Percentiles rank a stretch among this genome's conserved stretches.
Evolutionary conservation across 2,797 vertebrate genomes (phyloP).

Genomic region (Gymnodraco acuticeps): DNA sequence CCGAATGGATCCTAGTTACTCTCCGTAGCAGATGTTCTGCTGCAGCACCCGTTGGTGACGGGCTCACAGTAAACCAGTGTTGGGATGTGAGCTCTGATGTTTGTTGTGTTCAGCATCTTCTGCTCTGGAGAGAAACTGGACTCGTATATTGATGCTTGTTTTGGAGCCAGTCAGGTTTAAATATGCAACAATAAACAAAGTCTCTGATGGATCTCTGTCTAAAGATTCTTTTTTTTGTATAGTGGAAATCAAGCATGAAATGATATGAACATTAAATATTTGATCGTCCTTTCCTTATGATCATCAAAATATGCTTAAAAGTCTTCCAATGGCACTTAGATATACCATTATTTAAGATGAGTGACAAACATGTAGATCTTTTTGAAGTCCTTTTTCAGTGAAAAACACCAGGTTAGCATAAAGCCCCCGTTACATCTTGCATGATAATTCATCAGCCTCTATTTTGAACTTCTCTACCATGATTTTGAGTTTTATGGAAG

Average conservation of each 20-base stretch:
- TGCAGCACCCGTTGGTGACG: constrained; percentile 90
- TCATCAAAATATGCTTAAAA: too few species aligned
- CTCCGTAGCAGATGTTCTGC: constrained; percentile 67
- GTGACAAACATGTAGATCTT: too few species aligned
- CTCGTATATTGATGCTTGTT: constrained; percentile 43
- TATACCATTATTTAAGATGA: too few species aligned
- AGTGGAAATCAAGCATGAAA: not conserved
- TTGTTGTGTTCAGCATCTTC: constrained; percentile 78
- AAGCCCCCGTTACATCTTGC: too few species aligned
- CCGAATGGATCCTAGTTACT: constrained; percentile 51
- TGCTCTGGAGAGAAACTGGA: constrained; percentile 73
- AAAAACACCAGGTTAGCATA: too few species aligned
- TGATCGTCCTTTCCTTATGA: too few species aligned
- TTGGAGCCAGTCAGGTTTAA: constrained; percentile 46
- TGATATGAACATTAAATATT: too few species aligned
- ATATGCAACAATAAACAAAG: constrained; percentile 78
- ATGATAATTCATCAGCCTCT: too few species aligned
- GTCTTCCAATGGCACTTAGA: too few species aligned
- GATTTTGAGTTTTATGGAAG: too few species aligned
- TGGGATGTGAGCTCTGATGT: constrained; percentile 93
- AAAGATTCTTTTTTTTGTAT: not conserved
- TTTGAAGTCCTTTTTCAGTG: too few species aligned
- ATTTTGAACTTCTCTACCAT: too few species aligned
- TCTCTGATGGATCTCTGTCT: constrained; percentile 39
- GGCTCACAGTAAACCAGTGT: constrained; percentile 91